Evolutionary conservation across 2,113 vertebrate genomes (phyloP).

Genomic region (Bos indicus): DNA sequence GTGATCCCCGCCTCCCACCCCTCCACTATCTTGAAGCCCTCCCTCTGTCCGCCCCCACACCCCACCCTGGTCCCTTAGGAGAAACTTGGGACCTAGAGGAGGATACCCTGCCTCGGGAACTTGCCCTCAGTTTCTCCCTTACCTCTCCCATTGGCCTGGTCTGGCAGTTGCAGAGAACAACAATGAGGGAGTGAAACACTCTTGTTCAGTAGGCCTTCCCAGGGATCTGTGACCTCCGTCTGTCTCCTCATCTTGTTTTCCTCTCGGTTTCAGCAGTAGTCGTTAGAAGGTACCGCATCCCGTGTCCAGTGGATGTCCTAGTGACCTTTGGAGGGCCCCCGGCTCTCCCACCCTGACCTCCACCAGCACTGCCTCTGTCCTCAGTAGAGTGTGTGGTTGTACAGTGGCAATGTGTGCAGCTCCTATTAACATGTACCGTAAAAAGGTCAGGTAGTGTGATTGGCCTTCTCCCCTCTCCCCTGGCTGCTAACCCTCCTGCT

Average conservation of each 20-base stretch:
- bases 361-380: not conserved
- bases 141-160: not conserved
- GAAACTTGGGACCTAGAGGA: conserved; percentile 57
- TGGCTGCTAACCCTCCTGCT: not conserved
- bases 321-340: not conserved
- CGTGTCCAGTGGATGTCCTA: not conserved
- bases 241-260: not conserved
- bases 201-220: not conserved
- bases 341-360: not conserved
- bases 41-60: not conserved
- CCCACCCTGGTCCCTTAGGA: not conserved
- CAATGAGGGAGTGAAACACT: not conserved
- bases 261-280: conserved; percentile 7
- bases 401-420: not conserved
- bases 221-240: not conserved
- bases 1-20: not conserved
- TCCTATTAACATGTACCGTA: not conserved
- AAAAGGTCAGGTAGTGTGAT: not conserved
- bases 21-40: not conserved
- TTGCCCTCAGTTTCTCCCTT: not conserved
- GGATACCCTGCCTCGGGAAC: not conserved
- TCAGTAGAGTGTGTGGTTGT: not conserved
- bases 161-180: not conserved
- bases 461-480: not conserved
- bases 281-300: not conserved